Evolutionary conservation across 2,797 vertebrate genomes (phyloP).

Genomic region (Myotis myotis): DNA sequence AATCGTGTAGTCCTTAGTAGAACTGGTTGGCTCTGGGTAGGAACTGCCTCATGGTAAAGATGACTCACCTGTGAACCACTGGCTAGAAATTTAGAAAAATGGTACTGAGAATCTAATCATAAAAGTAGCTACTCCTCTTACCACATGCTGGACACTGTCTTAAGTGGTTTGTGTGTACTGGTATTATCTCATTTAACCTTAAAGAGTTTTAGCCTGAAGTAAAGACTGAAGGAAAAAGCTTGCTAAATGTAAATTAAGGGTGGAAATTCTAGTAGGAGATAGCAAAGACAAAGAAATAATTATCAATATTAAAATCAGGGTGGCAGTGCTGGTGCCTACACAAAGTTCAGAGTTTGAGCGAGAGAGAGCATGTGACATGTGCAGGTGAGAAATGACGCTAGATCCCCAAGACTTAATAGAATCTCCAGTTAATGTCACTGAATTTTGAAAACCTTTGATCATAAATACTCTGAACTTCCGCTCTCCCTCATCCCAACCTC

Average conservation of each 20-base stretch:
- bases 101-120: not conserved
- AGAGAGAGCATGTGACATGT: not conserved
- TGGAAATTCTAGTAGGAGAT: not conserved
- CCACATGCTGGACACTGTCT: not conserved
- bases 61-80: conserved; percentile 46
- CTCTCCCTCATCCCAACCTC: not conserved
- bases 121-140: not conserved
- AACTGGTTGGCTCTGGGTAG: not conserved
- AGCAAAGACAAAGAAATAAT: conserved; percentile 30
- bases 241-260: not conserved
- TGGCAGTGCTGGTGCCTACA: not conserved
- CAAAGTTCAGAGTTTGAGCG: not conserved
- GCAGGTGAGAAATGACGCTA: not conserved
- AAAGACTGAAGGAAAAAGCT: not conserved
- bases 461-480: not conserved
- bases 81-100: conserved; percentile 34
- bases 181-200: conserved; percentile 14
- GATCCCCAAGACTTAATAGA: not conserved
- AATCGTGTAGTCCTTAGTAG: conserved; percentile 11
- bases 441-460: conserved; percentile 3
- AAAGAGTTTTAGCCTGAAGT: conserved; percentile 46
- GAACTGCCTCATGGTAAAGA: conserved; percentile 27
- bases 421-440: not conserved
- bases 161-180: not conserved
- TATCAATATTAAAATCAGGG: not conserved